Percentiles rank a stretch among this genome's conserved stretches.
phyloP scores from a whole-genome alignment of 2,113 vertebrate species.

The Grantiella picta region DNA sequence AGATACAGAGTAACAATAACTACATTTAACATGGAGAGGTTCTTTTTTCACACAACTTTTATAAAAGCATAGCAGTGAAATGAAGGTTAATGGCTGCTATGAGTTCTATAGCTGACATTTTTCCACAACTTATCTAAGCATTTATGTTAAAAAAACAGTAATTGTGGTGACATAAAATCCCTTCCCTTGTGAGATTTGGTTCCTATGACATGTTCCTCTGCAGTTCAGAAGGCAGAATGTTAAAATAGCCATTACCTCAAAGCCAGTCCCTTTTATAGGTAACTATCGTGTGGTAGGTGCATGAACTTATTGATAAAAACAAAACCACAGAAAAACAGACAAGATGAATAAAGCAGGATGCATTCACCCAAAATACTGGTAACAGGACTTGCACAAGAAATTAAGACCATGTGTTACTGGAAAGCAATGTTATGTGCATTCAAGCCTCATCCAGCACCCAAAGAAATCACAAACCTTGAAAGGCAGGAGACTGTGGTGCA shows the following conservation, averaged over 20 bases:
- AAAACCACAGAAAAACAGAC: conserved; percentile 5
- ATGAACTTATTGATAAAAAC: conserved; percentile 11
- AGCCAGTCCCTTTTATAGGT: neutral
- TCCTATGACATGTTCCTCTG: neutral
- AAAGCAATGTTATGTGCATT: conserved; percentile 5
- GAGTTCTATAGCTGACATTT: neutral
- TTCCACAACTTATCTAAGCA: neutral
- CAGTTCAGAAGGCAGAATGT: neutral
- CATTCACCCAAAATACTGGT: neutral
- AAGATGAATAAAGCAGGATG: conserved; percentile 25
- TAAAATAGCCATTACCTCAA: neutral
- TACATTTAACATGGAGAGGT: neutral
- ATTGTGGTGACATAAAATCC: neutral
- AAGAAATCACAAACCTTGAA: conserved; percentile 81
- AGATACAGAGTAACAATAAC: neutral
- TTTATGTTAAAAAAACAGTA: neutral
- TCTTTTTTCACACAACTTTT: neutral
- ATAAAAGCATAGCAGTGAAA: neutral
- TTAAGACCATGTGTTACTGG: neutral
- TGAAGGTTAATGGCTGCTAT: neutral
- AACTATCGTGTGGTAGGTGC: conserved; percentile 24
- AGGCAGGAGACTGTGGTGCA: conserved; percentile 88
- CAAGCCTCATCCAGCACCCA: conserved; percentile 5
- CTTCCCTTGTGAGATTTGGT: neutral
- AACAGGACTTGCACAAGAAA: conserved; percentile 9